Base-by-base conservation (phyloP, 2,797 vertebrate species). In the Podarcis lilfordi region DNA sequence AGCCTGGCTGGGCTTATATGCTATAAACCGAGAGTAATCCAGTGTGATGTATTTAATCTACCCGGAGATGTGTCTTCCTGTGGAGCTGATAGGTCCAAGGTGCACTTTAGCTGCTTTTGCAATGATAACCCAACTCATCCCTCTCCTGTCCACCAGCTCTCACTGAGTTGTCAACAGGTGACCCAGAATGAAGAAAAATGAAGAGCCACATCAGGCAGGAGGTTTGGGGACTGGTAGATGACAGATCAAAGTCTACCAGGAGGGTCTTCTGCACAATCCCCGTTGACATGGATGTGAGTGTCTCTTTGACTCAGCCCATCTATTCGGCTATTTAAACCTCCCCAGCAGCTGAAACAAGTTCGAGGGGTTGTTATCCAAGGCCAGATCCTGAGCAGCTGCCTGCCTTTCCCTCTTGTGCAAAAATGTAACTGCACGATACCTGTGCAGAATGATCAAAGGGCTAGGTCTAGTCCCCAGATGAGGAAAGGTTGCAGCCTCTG, bases 1-100 rank as follows among this genome's bases (percentile, higher is more conserved):
- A 19, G 7, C 35, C 61, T 43, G 61, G 80, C 64, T 61, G 64
- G 35, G 37, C 43, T 29, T 35, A 37, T 27, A 19, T 1, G 11
- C 35, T 15, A 3, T 3, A 29, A 21, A 40, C 43, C 3, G 32
- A 37, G 82, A 35, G 50, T 27, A 75, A 84, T 21, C 69, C 37
- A 81, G 85, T 80, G 89, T 77, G 2, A 84, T 80, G 84, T 82
- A 89, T 61, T 91, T 93, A 89, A 92, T 90, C 89, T 86, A 81
- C 29, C 1, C 15, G 7, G 86, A 91, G 90, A 87, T 0, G 3
- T 69, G 64, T 86, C 90, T 85, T 90, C 75, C 81, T 85, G 89
- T 66, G 32, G 66, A 91, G 25, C 66, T 0, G 1, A 6, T 32
- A 81, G 45, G 78, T 76, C 94, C 88, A 91, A 89, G 90, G 89